phyloP scores from a whole-genome alignment of 1,140 invertebrate genomes.

The Teleogryllus occipitalis region DNA sequence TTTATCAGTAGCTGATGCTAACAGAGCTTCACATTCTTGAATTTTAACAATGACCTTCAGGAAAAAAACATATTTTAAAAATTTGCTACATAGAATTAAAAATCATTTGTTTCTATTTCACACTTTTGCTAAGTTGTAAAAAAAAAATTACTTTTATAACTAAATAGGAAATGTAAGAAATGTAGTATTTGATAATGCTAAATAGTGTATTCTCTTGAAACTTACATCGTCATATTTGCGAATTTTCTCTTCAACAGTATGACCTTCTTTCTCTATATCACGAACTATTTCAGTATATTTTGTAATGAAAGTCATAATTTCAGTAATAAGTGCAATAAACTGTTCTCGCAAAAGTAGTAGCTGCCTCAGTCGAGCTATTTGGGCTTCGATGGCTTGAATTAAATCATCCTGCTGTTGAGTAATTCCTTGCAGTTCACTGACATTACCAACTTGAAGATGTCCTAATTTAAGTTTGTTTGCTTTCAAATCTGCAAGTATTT shows the following conservation, averaged over 20 bases:
- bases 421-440: constrained; percentile 68
- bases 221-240: constrained; percentile 71
- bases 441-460: constrained; percentile 62
- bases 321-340: constrained; percentile 73
- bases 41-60: constrained; percentile 54
- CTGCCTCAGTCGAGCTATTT: constrained; percentile 68
- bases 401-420: constrained; percentile 75
- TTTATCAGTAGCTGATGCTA: constrained; percentile 80
- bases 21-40: constrained; percentile 77
- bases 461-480: constrained; percentile 69
- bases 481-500: constrained; percentile 68
- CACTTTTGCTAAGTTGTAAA: not conserved
- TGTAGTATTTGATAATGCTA: not conserved
- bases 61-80: not conserved
- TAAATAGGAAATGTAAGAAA: not conserved
- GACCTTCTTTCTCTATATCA: constrained; percentile 72
- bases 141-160: not conserved
- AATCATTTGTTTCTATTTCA: not conserved
- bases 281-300: constrained; percentile 79
- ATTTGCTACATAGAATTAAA: not conserved
- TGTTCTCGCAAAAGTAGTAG: constrained; percentile 74
- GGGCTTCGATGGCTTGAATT: constrained; percentile 71
- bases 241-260: constrained; percentile 77
- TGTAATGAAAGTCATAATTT: constrained; percentile 77
- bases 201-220: not conserved